Base-by-base conservation (phyloP, 2,113 vertebrate genomes). In the Salvelinus alpinus region DNA sequence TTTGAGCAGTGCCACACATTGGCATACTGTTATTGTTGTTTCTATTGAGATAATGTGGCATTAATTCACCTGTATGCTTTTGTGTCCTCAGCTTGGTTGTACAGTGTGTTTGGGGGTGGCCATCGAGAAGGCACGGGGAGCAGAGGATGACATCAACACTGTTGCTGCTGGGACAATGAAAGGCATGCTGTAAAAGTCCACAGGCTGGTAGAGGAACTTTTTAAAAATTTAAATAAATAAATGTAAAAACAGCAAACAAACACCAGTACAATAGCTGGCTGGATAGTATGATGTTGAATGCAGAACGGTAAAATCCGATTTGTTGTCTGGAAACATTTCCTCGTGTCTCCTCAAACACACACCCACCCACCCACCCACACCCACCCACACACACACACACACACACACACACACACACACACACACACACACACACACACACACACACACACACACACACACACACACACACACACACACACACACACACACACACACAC, bases 21-120 rank as follows among this genome's bases (percentile, higher is more conserved):
- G 54, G 16, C 54, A 57, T 57, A 57, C 54, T 24, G 59, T 62
- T 22, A 9, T 62, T n/a, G 59, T 22, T 62, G 59, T 62, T 20
- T 29, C 13, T 64, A 20, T 31, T 47, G 5, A 51, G 22, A 14
- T 18, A 29, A 25, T 59, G 29, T 62, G 59, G 7, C 25, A 3
- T 69, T 70, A 27, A 34, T 16, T 76, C 1, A 13, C 51, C 25
- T 22, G 11, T 57, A 1, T 71, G 20, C 74, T 64, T 72, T 1
- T 73, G 18, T 66, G 51, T 54, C 60, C 34, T 31, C 82, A 96
- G 95, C 95, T 81, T 85, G 96, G 48, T 92, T 96, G 16, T 96
- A 96, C 86, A 96, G 95, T 72, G 94, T 91, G 0, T 96, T 96
- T n/a, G 96, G 95, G 95, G 78, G 95, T 96, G n/a, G 2, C 94